phyloP scores from a whole-genome alignment of 2,888 invertebrate species.

The Uloborus plumipes region DNA sequence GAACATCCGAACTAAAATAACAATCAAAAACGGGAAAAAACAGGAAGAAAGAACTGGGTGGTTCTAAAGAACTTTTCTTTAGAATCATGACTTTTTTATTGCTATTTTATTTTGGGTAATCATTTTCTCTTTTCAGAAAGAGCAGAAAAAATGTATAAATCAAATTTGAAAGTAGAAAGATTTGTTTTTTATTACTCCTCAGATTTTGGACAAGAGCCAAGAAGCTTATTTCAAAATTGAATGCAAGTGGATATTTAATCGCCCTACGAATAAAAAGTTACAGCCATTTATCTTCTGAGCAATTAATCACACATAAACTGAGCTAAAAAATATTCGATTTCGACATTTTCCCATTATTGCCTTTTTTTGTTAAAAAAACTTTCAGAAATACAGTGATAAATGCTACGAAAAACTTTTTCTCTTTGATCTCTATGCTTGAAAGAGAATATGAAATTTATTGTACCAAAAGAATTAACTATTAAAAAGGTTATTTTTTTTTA shows the following conservation, averaged over 20 bases:
- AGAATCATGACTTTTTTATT: conserved; percentile 14
- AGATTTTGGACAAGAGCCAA: conserved; percentile 39
- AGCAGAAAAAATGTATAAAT: conserved; percentile 33
- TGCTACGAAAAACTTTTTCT: too few relatives aligned
- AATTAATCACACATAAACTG: conserved; percentile 19
- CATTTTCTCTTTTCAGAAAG: conserved; percentile 53
- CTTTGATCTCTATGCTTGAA: too few relatives aligned
- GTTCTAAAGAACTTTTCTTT: conserved; percentile 27
- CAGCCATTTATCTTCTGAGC: conserved; percentile 17
- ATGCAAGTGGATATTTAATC: conserved; percentile 57
- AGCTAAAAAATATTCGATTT: too few relatives aligned
- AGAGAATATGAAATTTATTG: too few relatives aligned
- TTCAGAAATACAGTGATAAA: too few relatives aligned
- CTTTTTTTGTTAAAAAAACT: not conserved
- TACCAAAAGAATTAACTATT: too few relatives aligned
- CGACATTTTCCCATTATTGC: conserved; percentile 6
- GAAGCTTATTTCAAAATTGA: conserved; percentile 53
- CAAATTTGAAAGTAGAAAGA: conserved; percentile 48
- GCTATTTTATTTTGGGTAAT: conserved; percentile 32
- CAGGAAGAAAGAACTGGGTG: not conserved
- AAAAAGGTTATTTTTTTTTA: too few relatives aligned
- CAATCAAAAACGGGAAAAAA: not conserved
- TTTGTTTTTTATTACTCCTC: conserved; percentile 42
- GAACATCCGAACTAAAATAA: not conserved
- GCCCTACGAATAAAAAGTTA: conserved; percentile 31